Conservation (phyloP, 2,888 invertebrate species). For the Platycheirus rosarum region DNA sequence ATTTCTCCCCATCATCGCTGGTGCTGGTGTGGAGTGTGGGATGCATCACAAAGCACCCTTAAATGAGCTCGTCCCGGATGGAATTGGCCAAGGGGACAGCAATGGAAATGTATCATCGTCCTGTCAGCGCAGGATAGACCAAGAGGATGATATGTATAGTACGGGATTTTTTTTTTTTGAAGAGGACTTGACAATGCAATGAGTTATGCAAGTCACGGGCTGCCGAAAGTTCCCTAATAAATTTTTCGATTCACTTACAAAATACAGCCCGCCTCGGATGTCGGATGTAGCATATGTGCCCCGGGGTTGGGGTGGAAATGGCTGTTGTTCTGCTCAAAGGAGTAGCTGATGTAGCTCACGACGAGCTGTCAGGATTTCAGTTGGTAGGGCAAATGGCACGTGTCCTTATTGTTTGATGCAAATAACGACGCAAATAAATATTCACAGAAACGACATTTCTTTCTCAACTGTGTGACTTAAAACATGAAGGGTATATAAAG, state of each 20-base stretch:
- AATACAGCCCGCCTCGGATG: conserved; percentile 17
- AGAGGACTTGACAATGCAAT: conserved; percentile 68
- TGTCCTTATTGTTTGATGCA: conserved; percentile 46
- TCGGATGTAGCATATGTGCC: conserved; percentile 10
- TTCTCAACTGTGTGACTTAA: neutral
- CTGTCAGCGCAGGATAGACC: conserved; percentile 16
- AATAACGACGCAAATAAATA: neutral
- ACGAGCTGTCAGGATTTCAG: conserved; percentile 35
- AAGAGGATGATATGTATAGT: neutral
- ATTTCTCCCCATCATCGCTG: conserved; percentile 19
- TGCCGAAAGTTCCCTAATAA: conserved; percentile 59
- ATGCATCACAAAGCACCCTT: conserved; percentile 47
- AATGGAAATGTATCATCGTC: conserved; percentile 52
- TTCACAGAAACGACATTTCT: conserved; percentile 1
- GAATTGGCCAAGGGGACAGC: neutral
- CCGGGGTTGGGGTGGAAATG: conserved; percentile 27
- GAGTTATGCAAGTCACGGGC: conserved; percentile 73
- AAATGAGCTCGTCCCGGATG: conserved; percentile 40
- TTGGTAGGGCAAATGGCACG: conserved; percentile 64
- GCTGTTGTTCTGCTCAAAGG: conserved; percentile 32
- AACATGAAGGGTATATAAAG: neutral
- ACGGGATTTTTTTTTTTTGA: conserved; percentile 27
- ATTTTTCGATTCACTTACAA: conserved; percentile 71
- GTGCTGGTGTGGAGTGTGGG: conserved; percentile 15
- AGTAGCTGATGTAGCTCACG: conserved; percentile 36